Conservation (phyloP, 2,797 vertebrate genomes). For the Microctenopoma lineatum region DNA sequence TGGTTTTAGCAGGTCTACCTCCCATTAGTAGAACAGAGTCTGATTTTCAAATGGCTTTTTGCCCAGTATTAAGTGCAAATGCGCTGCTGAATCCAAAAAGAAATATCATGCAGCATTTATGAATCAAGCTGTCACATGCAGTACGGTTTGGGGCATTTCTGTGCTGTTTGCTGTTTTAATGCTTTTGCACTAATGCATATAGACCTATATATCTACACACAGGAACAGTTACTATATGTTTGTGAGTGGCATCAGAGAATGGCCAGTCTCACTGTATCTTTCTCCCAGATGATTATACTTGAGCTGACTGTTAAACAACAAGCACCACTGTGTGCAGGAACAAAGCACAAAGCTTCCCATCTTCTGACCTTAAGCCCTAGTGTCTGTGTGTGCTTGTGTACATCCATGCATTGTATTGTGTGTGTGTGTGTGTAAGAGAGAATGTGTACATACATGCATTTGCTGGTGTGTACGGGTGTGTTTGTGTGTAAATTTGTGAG, state of each 20-base stretch:
- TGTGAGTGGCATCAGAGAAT: slow-evolving; percentile 67
- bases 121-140: slow-evolving; percentile 8
- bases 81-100: slow-evolving; percentile 10
- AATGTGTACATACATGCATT: slow-evolving; percentile 9
- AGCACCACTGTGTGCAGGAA: slow-evolving; percentile 71
- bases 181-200: slow-evolving; percentile 8
- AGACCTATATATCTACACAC: background rate
- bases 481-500: slow-evolving; percentile 11
- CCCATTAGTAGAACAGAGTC: background rate
- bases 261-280: slow-evolving; percentile 57
- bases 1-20: slow-evolving; percentile 18
- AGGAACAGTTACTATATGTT: slow-evolving; percentile 51
- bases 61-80: slow-evolving; percentile 26
- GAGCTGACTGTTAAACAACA: slow-evolving; percentile 82
- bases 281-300: slow-evolving; percentile 72
- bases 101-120: slow-evolving; percentile 18
- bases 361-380: slow-evolving; percentile 74
- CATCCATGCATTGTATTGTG: background rate
- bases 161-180: slow-evolving; percentile 1
- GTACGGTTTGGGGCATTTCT: background rate
- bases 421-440: background rate
- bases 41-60: slow-evolving; percentile 15
- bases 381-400: slow-evolving; percentile 6
- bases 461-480: background rate
- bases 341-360: slow-evolving; percentile 74